Evolutionary conservation across 2,888 invertebrate species (phyloP).

Genomic region (Halictus quadricinctus): DNA sequence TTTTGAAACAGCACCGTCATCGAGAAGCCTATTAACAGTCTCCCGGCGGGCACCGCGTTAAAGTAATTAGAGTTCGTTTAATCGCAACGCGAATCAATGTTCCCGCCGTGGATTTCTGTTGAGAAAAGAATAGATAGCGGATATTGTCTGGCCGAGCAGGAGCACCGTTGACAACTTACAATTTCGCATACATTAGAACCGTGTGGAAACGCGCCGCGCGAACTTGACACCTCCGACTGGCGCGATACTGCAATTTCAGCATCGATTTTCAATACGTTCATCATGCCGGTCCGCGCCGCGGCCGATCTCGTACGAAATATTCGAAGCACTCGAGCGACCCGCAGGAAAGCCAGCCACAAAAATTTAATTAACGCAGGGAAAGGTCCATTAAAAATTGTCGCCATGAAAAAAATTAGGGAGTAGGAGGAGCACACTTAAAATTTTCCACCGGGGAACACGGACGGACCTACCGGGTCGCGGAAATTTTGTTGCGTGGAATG

Average conservation of each 20-base stretch:
- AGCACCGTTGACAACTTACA: background rate
- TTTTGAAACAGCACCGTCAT: background rate
- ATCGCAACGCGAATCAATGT: background rate
- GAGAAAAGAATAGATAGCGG: background rate
- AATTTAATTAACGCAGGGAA: conserved; percentile 58
- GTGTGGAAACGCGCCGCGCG: background rate
- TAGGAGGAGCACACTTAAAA: conserved; percentile 53
- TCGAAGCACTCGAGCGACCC: conserved; percentile 46
- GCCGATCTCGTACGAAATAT: conserved; percentile 49
- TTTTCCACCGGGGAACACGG: conserved; percentile 39
- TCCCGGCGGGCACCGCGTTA: background rate
- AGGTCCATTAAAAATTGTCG: conserved; percentile 56
- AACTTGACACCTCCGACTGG: conserved; percentile 9
- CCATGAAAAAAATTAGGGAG: conserved; percentile 46
- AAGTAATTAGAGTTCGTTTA: conserved; percentile 3
- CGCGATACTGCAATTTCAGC: conserved; percentile 22
- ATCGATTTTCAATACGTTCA: conserved; percentile 53
- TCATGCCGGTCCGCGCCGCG: conserved; percentile 30
- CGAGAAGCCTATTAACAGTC: background rate
- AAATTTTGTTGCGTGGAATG: conserved; percentile 31
- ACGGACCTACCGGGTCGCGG: conserved; percentile 3
- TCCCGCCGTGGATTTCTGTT: background rate
- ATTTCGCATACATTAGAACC: background rate
- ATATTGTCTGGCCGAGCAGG: background rate
- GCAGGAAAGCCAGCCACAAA: conserved; percentile 36